Percentiles rank a stretch among this genome's conserved stretches.
Evolutionary conservation across 2,797 vertebrate genomes (phyloP).

Genomic region (Chelonia mydas): DNA sequence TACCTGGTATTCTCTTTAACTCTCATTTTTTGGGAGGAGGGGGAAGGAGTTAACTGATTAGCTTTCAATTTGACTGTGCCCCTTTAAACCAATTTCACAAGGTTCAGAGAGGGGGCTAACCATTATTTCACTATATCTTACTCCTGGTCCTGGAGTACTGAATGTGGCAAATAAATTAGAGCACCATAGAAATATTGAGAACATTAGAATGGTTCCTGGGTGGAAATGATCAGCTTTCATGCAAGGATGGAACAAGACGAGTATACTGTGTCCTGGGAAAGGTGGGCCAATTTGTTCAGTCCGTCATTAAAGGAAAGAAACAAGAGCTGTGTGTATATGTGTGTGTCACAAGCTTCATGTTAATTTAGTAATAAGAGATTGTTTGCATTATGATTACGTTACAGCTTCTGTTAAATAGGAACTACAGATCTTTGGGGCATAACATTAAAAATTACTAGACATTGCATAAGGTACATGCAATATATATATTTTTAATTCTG

Average conservation of each 20-base stretch:
- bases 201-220: background rate
- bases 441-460: background rate
- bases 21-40: background rate
- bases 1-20: no score
- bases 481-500: background rate
- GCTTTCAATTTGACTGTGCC: background rate
- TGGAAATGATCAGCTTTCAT: background rate
- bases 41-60: background rate
- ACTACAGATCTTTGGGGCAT: background rate
- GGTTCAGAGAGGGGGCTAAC: background rate
- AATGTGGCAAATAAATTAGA: background rate
- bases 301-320: background rate
- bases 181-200: background rate
- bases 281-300: background rate
- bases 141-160: background rate
- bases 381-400: background rate
- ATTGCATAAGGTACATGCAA: background rate
- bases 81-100: background rate
- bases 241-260: background rate
- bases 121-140: background rate
- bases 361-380: background rate
- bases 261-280: background rate
- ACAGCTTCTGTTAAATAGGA: background rate
- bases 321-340: background rate
- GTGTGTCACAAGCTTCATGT: background rate